Conservation (phyloP, 2,888 invertebrate genomes). For the Craniophora ligustri region DNA sequence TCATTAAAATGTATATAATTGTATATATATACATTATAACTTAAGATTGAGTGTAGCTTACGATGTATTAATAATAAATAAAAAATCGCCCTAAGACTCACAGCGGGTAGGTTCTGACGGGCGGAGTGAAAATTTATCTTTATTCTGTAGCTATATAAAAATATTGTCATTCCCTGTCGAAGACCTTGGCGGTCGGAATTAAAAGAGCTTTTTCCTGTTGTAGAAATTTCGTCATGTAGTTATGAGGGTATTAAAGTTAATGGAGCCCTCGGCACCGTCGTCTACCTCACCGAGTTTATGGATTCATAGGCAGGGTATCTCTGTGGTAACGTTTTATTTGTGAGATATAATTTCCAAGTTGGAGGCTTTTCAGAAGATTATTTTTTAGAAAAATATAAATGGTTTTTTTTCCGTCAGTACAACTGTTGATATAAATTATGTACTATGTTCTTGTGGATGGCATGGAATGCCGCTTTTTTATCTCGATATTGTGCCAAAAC, state of each 20-base stretch:
- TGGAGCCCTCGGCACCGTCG: slow-evolving; percentile 72
- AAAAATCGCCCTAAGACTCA: neutral
- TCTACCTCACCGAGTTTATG: slow-evolving; percentile 76
- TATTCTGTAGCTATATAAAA: slow-evolving; percentile 46
- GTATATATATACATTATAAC: too few relatives aligned
- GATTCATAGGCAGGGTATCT: slow-evolving; percentile 73
- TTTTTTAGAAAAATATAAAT: slow-evolving; percentile 46
- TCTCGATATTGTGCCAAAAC: slow-evolving; percentile 33
- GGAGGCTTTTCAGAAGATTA: slow-evolving; percentile 52
- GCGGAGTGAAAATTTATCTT: slow-evolving; percentile 26
- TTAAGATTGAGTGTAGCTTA: neutral
- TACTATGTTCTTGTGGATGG: slow-evolving; percentile 2
- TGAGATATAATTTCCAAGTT: slow-evolving; percentile 64
- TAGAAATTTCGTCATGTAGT: slow-evolving; percentile 80
- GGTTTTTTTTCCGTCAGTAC: slow-evolving; percentile 31
- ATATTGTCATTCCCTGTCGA: slow-evolving; percentile 60
- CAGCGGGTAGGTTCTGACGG: neutral
- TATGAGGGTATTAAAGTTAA: slow-evolving; percentile 83
- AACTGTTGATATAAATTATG: slow-evolving; percentile 14
- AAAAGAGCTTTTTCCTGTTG: slow-evolving; percentile 81
- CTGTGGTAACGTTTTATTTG: slow-evolving; percentile 70
- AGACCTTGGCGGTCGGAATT: slow-evolving; percentile 67
- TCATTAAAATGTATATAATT: too few relatives aligned
- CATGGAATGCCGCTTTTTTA: slow-evolving; percentile 18
- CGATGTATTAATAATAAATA: neutral